phyloP scores from a whole-genome alignment of 2,888 invertebrate species.

The Drosophila pseudotakahashii region DNA sequence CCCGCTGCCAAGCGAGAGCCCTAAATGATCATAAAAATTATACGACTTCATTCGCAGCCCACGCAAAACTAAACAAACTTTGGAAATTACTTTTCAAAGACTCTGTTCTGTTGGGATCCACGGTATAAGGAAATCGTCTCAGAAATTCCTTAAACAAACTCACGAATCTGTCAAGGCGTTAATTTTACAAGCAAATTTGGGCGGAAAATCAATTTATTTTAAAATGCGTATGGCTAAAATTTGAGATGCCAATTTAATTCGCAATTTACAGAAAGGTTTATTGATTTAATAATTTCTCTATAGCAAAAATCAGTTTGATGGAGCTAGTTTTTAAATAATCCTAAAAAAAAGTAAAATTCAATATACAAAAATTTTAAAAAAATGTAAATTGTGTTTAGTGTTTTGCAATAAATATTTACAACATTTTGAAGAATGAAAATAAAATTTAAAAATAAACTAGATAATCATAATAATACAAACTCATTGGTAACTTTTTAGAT shows the following conservation, averaged over 20 bases:
- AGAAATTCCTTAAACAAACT: slow-evolving; percentile 3
- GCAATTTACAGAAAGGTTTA: not conserved
- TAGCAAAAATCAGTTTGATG: too few relatives aligned
- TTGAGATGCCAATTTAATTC: slow-evolving; percentile 1
- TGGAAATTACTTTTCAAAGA: slow-evolving; percentile 22
- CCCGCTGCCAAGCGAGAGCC: slow-evolving; percentile 14
- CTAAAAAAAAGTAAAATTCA: too few relatives aligned
- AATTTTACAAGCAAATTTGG: slow-evolving; percentile 3
- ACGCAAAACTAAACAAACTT: slow-evolving; percentile 33
- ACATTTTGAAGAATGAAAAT: too few relatives aligned
- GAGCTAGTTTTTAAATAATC: too few relatives aligned
- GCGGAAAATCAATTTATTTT: slow-evolving; percentile 11
- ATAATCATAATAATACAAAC: too few relatives aligned
- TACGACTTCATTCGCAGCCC: slow-evolving; percentile 42
- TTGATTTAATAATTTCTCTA: not conserved
- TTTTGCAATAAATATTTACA: too few relatives aligned
- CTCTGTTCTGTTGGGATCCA: slow-evolving; percentile 16
- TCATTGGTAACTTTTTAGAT: not conserved
- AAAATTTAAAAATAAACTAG: too few relatives aligned
- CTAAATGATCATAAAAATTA: slow-evolving; percentile 51
- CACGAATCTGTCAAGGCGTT: slow-evolving; percentile 12
- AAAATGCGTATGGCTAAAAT: not conserved
- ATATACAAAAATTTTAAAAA: too few relatives aligned
- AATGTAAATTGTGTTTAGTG: too few relatives aligned
- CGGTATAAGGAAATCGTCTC: slow-evolving; percentile 18